Evolutionary conservation across 2,888 invertebrate genomes (phyloP).

Genomic region (Plebejus argus): DNA sequence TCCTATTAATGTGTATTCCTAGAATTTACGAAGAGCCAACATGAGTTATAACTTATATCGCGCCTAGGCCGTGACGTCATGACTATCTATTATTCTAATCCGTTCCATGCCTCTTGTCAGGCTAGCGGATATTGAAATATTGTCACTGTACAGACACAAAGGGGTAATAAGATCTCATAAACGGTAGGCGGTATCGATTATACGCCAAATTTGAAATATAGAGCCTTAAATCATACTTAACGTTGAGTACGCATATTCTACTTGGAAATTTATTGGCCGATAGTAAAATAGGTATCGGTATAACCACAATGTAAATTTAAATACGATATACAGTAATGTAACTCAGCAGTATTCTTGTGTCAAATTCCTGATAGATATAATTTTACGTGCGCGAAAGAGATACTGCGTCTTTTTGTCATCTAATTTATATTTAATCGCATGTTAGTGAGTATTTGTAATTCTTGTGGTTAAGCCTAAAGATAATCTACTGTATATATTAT

Average conservation of each 20-base stretch:
- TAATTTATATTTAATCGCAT: background rate
- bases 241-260: slow-evolving; percentile 34
- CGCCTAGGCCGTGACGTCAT: background rate
- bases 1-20: background rate
- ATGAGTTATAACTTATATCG: background rate
- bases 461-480: background rate
- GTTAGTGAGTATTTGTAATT: background rate
- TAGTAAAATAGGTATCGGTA: slow-evolving; percentile 39
- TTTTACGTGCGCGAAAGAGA: no score
- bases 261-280: slow-evolving; percentile 36
- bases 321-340: background rate
- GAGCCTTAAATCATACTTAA: slow-evolving; percentile 41
- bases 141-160: slow-evolving; percentile 34
- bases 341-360: no score
- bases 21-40: background rate
- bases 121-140: slow-evolving; percentile 14
- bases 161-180: slow-evolving; percentile 49
- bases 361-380: no score
- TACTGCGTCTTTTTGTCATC: no score
- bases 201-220: slow-evolving; percentile 64
- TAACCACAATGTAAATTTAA: slow-evolving; percentile 13
- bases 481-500: background rate
- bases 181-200: slow-evolving; percentile 61
- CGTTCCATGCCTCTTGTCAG: slow-evolving; percentile 5
- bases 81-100: slow-evolving; percentile 14